Evolutionary conservation across 2,888 invertebrate species (phyloP).

Genomic region (Lagria hirta): DNA sequence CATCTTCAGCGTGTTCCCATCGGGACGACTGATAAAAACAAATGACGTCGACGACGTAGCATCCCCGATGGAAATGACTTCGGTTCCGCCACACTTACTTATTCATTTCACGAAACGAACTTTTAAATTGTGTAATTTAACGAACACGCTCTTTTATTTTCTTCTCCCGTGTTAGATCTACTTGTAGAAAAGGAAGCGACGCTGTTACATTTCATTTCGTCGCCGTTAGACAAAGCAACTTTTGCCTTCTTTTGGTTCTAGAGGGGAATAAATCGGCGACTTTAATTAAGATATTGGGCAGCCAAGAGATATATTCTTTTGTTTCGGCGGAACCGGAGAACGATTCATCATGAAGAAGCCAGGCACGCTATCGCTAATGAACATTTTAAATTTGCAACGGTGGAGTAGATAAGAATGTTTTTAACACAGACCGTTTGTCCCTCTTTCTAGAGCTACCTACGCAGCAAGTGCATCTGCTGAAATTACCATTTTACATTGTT

Average conservation of each 20-base stretch:
- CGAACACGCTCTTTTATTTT: conserved; percentile 49
- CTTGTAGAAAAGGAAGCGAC: conserved; percentile 21
- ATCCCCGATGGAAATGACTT: conserved; percentile 51
- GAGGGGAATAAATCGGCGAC: conserved; percentile 55
- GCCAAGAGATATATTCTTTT: conserved; percentile 53
- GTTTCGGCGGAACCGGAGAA: conserved; percentile 49
- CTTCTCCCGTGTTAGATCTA: conserved; percentile 35
- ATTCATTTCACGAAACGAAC: conserved; percentile 57
- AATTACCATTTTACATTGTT: no score
- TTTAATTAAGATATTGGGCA: conserved; percentile 58
- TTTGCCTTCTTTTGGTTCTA: conserved; percentile 29
- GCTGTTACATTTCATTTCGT: conserved; percentile 49
- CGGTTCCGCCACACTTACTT: conserved; percentile 52
- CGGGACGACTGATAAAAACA: conserved; percentile 53
- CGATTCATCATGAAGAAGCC: conserved; percentile 51
- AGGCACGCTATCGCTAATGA: conserved; percentile 52
- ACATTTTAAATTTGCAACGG: conserved; percentile 52
- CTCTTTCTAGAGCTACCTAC: no score
- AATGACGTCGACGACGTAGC: conserved; percentile 53
- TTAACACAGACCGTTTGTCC: no score
- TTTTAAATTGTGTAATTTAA: conserved; percentile 58
- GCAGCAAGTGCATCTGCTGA: no score
- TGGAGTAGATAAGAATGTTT: conserved; percentile 40
- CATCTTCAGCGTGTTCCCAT: conserved; percentile 39
- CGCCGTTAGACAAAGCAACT: conserved; percentile 46